Evolutionary conservation across 2,888 invertebrate species (phyloP), one percentile per base, ranked within the genome.

Genomic region (Cosmopolites sordidus): DNA sequence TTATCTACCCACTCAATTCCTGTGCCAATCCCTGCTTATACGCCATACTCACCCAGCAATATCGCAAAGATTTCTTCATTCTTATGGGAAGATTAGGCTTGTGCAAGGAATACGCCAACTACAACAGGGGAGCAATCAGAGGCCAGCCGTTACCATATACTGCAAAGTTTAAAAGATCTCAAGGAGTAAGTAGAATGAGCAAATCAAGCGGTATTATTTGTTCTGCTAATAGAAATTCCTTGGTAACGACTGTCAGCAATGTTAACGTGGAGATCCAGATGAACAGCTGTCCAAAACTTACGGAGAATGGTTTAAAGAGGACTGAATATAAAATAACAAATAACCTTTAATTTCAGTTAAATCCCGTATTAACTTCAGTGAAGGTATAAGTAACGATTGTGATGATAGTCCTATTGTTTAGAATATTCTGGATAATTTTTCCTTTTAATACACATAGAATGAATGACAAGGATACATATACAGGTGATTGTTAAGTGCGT

Each of bases 21-120:
- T 84, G 83, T 66, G 82, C 83, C 54, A 86, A 86, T 67, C 85
- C 86, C 0, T 83, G 83, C 66, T 71, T 86, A 29, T 86, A 85
- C 68, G 84, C 83, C 3, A 76, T 84, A 52, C 75, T 83, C 53
- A 84, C 84, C 1, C 82, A 83, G 61, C 83, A 83, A 67, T 83
- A 83, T 63, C 74, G 83, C 50, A 70, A 80, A 38, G 83, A 83
- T 65, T 74, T 80, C 56, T 76, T 78, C 62, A 75, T 77, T 41
- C 69, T 81, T 15, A 74, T 79, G 67, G 76, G 77, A 47, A 70
- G 78, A 43, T 77, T 75, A 48, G 76, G 76, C 1, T 54, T 76
- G 44, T 76, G 75, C 62, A 72, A 74, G 51, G 72, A 73, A 57
- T 64, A 73, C 16, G 76, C 76, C 0, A 74, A 73, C 46, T 61